Conservation (phyloP, 2,797 vertebrate species). For the Microctenopoma stevenorrisi region DNA sequence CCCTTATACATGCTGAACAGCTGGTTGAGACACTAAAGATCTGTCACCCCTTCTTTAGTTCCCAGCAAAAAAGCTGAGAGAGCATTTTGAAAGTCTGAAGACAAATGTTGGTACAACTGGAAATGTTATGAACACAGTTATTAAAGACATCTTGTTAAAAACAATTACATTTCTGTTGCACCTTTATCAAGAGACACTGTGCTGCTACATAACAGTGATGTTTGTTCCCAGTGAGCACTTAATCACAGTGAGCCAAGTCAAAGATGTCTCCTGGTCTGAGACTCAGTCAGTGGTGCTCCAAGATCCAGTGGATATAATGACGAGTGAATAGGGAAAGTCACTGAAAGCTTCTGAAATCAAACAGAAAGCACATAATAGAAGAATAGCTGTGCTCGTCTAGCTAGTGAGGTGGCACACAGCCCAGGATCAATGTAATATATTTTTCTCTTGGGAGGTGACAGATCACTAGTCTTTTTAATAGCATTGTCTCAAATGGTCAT, state of each 20-base stretch:
- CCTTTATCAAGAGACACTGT: no score
- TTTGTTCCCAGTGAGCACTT: no score
- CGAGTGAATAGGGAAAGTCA: neutral
- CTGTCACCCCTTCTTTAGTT: neutral
- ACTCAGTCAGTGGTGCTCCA: neutral
- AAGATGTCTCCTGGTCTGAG: neutral
- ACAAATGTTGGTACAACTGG: no score
- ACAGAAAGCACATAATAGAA: neutral
- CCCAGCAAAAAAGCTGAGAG: neutral
- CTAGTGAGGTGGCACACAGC: slow-evolving; percentile 41
- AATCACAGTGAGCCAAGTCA: neutral
- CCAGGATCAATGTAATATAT: no score
- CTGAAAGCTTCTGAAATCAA: no score
- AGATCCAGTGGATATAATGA: slow-evolving; percentile 1
- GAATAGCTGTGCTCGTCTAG: slow-evolving; percentile 21
- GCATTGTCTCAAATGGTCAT: neutral
- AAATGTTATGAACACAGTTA: no score
- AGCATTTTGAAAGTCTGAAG: neutral
- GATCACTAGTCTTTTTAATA: no score
- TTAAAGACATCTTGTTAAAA: no score
- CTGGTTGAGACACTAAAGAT: neutral
- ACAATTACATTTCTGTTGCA: no score
- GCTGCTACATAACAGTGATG: neutral
- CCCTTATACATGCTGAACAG: neutral
- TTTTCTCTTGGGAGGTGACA: no score